These are phyloP conservation scores for Sphaeramia orbicularis DNA, from an alignment of 2,797 vertebrate genomes.

Conservation along the genomic window DNA sequence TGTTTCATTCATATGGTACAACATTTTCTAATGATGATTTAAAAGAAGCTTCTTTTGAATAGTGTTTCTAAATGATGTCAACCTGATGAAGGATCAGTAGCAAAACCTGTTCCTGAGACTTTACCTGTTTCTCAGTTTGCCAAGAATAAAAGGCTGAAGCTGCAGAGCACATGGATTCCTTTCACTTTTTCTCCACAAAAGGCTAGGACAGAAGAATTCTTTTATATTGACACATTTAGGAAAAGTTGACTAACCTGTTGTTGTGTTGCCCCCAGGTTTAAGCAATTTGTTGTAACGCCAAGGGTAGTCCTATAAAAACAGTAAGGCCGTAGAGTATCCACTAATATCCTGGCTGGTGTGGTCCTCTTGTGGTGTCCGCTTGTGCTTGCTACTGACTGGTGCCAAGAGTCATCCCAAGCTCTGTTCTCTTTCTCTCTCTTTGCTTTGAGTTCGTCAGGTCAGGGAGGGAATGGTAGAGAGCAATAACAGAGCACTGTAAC, in stretches of 20 bases:
- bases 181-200: slow-evolving; percentile 10
- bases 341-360: slow-evolving; percentile 55
- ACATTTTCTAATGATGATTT: neutral
- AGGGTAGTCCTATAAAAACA: slow-evolving; percentile 59
- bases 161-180: slow-evolving; percentile 26
- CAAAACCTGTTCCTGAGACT: slow-evolving; percentile 32
- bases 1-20: slow-evolving; percentile 51
- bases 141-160: slow-evolving; percentile 21
- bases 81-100: slow-evolving; percentile 35
- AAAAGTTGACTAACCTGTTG: slow-evolving; percentile 62
- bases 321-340: slow-evolving; percentile 48
- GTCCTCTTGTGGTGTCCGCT: slow-evolving; percentile 59
- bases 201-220: neutral
- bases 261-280: slow-evolving; percentile 55
- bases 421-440: slow-evolving; percentile 41
- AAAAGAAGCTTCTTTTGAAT: neutral
- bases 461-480: slow-evolving; percentile 82
- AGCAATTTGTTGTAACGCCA: slow-evolving; percentile 26
- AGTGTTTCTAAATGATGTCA: neutral
- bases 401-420: slow-evolving; percentile 69
- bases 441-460: slow-evolving; percentile 80
- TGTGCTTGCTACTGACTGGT: slow-evolving; percentile 50
- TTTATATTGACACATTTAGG: slow-evolving; percentile 1
- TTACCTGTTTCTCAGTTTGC: slow-evolving; percentile 16
- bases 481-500: slow-evolving; percentile 71